Evolutionary conservation across 2,888 invertebrate genomes (phyloP).

Genomic region (Agonopterix arenella): DNA sequence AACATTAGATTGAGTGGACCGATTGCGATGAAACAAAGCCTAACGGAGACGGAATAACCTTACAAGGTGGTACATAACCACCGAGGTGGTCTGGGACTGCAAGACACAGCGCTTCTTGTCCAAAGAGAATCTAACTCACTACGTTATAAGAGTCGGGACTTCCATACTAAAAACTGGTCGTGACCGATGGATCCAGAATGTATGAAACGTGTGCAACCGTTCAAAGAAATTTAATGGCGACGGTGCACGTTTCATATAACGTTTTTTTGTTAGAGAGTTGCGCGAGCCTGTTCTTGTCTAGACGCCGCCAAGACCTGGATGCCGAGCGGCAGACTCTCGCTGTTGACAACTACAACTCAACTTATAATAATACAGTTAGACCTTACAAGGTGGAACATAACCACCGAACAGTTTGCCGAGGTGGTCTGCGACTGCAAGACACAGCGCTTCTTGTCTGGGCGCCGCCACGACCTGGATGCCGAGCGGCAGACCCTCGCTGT

Average conservation of each 20-base stretch:
- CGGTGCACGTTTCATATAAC: too few species aligned
- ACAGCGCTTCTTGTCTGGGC: constrained; percentile 82
- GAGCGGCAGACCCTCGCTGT: constrained; percentile 82
- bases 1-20: too few species aligned
- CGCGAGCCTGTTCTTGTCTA: constrained; percentile 46
- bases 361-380: constrained; percentile 6
- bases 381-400: constrained; percentile 77
- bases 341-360: constrained; percentile 53
- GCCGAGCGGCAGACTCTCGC: constrained; percentile 85
- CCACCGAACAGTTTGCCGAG: constrained; percentile 84
- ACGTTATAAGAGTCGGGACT: too few species aligned
- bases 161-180: too few species aligned
- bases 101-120: constrained; percentile 84
- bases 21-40: too few species aligned
- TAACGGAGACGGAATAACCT: constrained; percentile 7
- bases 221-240: too few species aligned
- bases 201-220: too few species aligned
- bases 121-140: too few species aligned
- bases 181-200: too few species aligned
- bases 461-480: constrained; percentile 88
- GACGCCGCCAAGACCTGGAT: constrained; percentile 87
- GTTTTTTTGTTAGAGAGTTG: too few species aligned
- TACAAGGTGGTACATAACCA: constrained; percentile 81
- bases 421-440: constrained; percentile 84
- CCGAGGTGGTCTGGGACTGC: constrained; percentile 85